Evolutionary conservation across 2,797 vertebrate genomes (phyloP).

Genomic region (Coilia nasus): DNA sequence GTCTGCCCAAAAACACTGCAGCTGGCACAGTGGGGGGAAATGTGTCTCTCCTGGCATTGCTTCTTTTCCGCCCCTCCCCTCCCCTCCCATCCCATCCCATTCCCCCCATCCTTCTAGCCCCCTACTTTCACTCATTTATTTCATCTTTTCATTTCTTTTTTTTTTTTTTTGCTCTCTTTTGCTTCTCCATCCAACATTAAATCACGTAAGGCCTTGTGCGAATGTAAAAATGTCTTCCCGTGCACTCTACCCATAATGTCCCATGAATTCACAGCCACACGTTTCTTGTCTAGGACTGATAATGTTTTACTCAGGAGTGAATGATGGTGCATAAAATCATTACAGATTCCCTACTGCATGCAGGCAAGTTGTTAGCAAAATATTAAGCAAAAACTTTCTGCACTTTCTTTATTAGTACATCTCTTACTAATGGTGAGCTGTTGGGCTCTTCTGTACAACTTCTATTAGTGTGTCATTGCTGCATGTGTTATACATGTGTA

Average conservation of each 20-base stretch:
- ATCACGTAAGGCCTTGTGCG: not conserved
- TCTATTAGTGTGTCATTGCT: not conserved
- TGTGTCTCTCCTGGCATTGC: not conserved
- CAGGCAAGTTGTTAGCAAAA: not conserved
- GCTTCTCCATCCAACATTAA: not conserved
- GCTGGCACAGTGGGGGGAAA: not conserved
- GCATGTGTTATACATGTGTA: not conserved
- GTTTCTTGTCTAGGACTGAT: not conserved
- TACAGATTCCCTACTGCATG: not conserved
- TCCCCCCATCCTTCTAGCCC: not conserved
- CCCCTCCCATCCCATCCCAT: not conserved
- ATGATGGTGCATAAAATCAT: not conserved
- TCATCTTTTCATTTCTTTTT: constrained; percentile 4
- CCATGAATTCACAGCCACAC: not conserved
- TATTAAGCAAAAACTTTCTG: not conserved
- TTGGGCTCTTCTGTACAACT: not conserved
- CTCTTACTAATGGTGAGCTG: not conserved
- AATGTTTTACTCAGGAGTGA: not conserved
- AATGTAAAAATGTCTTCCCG: not conserved
- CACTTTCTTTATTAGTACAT: not conserved
- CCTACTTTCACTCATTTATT: not conserved
- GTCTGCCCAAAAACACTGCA: not conserved
- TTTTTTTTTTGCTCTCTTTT: not conserved
- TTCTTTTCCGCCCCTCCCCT: not conserved
- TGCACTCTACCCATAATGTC: not conserved